Conservation (phyloP, 37 sponge, comb jelly and placozoan species). For the Beroe forskalii region DNA sequence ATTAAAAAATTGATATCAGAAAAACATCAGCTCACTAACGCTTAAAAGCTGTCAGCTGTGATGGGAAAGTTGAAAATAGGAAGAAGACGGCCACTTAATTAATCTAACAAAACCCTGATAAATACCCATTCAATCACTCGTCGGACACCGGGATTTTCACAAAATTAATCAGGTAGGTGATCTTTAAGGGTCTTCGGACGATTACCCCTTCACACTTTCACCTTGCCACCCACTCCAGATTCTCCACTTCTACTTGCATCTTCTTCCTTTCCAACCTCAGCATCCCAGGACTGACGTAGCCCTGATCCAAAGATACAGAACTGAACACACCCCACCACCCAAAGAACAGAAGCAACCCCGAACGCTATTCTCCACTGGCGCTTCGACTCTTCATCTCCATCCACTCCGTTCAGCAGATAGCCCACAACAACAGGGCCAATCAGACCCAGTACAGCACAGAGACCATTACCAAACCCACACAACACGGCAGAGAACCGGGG, state of each 20-base stretch:
- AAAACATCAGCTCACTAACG: no score
- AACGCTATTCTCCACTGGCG: conserved; percentile 18
- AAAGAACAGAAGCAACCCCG: neutral
- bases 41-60: no score
- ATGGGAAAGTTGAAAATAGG: no score
- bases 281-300: conserved; percentile 6
- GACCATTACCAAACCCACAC: conserved; percentile 36
- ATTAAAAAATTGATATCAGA: no score
- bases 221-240: neutral
- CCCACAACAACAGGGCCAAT: conserved; percentile 29
- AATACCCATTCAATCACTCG: no score
- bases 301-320: neutral
- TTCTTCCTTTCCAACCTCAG: neutral
- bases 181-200: neutral
- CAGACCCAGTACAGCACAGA: neutral
- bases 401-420: conserved; percentile 5
- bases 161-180: no score
- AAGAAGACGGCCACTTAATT: no score
- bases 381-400: neutral
- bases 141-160: no score
- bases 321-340: conserved; percentile 48
- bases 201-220: neutral
- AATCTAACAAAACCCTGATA: no score
- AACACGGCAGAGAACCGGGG: conserved; percentile 44
- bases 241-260: neutral